Base-by-base conservation (phyloP, 2,113 vertebrate genomes). In the Chionis minor region DNA sequence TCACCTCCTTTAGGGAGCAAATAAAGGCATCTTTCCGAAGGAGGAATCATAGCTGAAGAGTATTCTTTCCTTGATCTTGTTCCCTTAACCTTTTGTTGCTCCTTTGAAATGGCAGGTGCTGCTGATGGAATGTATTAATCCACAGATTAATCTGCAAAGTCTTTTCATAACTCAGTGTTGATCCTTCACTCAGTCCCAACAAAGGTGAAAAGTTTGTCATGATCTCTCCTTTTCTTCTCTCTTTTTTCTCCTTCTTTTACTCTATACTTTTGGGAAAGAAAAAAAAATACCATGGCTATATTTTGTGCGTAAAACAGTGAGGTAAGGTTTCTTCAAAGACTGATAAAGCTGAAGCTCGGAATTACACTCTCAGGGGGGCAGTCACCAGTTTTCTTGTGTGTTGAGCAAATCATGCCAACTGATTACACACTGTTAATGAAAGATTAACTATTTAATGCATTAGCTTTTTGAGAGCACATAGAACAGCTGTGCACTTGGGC, bases 391-490 rank as follows among this genome's bases (percentile, higher is more conserved):
- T 96, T 78, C 81, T 81, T 66, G 62, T 94, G 95, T 75, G 42
- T 65, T 72, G 92, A 96, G 80, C 67, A 96, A 97, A 95, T 96
- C 89, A 90, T 97, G 85, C 74, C 95, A 96, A 92, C 67, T 97
- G 95, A 97, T 97, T 97, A 90, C 88, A 95, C 79, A 93, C 47
- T 94, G 81, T 95, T 97, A 97, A 97, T 95, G 95, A 97, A 96
- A 92, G 95, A 95, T 97, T 98, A 97, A 97, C 95, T 90, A 69
- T 98, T 97, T 96, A 84, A 91, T 95, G 91, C 94, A 95, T 97
- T 96, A 92, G 86, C 78, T 88, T 95, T 96, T 97, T 94, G 79
- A 85, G 74, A 92, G 70, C 83, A 71, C 92, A 90, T 52, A 42
- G 58, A 92, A 91, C 96, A 97, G 96, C 97, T 97, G 97, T 78